Base-by-base conservation (phyloP, 2,113 vertebrate species). In the Phocoena sinus region DNA sequence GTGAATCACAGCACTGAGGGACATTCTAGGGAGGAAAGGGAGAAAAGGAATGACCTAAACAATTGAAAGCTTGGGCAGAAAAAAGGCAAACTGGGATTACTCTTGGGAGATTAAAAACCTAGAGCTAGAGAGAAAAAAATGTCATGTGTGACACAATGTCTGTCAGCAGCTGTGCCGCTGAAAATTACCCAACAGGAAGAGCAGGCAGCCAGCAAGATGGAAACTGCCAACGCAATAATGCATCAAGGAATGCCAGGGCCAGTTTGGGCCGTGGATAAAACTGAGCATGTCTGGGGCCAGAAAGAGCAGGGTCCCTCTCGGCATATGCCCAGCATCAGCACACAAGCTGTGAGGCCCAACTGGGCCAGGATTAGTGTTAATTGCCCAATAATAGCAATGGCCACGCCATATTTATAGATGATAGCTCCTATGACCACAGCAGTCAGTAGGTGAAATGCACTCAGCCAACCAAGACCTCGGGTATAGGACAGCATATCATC, bases 91-190 rank as follows among this genome's bases (percentile, higher is more conserved):
- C 5, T 11, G 15, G 53, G 31, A 65, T 96, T 89, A n/a, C 79
- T 77, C 93, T 83, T 23, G 76, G 70, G 58, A 92, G 65, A 38
- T 36, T 36, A 38, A 91, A 90, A 80, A 33, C 53, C 60, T 70
- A 58, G 67, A 74, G 81, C 82, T 60, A 53, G 79, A 86, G 47
- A 58, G 74, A 21, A 3, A 26, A 3, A 41, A 36, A 44, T 41
- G 33, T 21, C 58, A 20, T 0, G 9, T 44, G 50, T 5, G 5
- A 21, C 36, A 65, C 47, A 4, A 21, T 2, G 63, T 87, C 85
- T 83, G 79, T 56, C 28, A 50, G 88, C 97, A 97, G 97, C 97
- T 95, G 94, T 11, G 70, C 83, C 8, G 13, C 89, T 65, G 63
- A 91, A 86, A 92, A 86, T 81, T 87, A 41, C 92, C 92, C 96